These are phyloP conservation scores for Condylura cristata DNA, from an alignment of 2,113 vertebrate species.

Conservation along the genomic window DNA sequence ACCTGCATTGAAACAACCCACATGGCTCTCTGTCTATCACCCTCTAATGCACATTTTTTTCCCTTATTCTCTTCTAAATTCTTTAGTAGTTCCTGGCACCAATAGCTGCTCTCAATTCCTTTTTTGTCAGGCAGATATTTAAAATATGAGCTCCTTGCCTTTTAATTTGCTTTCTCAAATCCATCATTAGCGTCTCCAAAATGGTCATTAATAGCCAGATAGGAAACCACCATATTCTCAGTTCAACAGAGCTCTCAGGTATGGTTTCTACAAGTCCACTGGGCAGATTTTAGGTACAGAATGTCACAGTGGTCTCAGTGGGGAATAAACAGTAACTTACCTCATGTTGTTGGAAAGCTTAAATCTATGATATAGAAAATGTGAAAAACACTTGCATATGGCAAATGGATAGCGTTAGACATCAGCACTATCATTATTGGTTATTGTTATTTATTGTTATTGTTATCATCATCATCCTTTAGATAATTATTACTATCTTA, in stretches of 20 bases:
- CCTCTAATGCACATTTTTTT: neutral
- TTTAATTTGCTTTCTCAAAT: conserved; percentile 26
- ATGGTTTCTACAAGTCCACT: neutral
- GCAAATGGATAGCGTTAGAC: neutral
- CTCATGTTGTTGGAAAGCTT: neutral
- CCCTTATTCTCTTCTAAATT: neutral
- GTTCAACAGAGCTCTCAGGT: neutral
- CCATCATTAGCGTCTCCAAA: neutral
- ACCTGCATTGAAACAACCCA: neutral
- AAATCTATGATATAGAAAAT: neutral
- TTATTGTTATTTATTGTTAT: neutral
- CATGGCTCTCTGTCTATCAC: neutral
- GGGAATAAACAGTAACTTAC: neutral
- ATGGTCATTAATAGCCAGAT: neutral
- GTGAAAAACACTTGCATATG: neutral
- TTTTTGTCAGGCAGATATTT: neutral
- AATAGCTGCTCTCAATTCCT: neutral
- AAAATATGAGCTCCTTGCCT: neutral
- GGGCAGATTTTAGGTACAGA: neutral
- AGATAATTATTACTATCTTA: neutral
- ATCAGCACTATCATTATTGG: neutral
- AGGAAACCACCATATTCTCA: neutral
- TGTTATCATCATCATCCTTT: neutral
- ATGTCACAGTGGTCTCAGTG: neutral
- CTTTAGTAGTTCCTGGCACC: neutral